A percentile compares a stretch with the other conserved stretches of the same genome.
Conservation (phyloP, 2,888 invertebrate species). For the Aplocera efformata region DNA sequence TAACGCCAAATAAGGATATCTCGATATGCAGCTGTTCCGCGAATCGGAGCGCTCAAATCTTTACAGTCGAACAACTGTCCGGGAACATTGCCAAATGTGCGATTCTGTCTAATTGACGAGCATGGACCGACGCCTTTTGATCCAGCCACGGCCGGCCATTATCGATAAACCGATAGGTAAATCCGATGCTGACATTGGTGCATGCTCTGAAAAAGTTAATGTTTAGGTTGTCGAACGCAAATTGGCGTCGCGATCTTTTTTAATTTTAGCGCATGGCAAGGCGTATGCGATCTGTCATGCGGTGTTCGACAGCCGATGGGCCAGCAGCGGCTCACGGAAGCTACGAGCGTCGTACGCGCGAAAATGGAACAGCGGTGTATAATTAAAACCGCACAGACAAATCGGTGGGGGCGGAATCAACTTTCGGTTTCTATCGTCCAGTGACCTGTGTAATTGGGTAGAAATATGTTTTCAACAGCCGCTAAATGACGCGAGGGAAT, state of each 20-base stretch:
- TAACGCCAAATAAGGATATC: constrained; percentile 55
- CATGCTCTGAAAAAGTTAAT: constrained; percentile 23
- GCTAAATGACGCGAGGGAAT: constrained; percentile 21
- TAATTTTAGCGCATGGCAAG: constrained; percentile 33
- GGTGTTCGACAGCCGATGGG: constrained; percentile 55
- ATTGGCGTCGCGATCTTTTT: constrained; percentile 47
- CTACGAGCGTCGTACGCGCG: constrained; percentile 56
- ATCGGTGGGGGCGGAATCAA: constrained; percentile 64
- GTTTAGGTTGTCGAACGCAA: constrained; percentile 44
- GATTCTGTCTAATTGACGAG: constrained; percentile 73
- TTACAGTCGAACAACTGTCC: constrained; percentile 57
- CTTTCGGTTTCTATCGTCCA: constrained; percentile 54
- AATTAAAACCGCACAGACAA: constrained; percentile 72
- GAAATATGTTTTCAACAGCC: constrained; percentile 25
- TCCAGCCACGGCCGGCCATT: constrained; percentile 51
- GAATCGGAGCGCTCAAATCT: constrained; percentile 49
- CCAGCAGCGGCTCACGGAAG: constrained; percentile 63
- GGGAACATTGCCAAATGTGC: constrained; percentile 72
- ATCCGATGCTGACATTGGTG: constrained; percentile 26
- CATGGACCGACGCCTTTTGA: constrained; percentile 63
- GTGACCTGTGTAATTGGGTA: constrained; percentile 22
- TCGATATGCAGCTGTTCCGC: constrained; percentile 37
- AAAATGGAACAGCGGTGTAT: constrained; percentile 77
- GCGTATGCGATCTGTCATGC: constrained; percentile 33
- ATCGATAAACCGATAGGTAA: constrained; percentile 43